Conservation (phyloP, 2,113 vertebrate species). For the Lampris megalopsis region DNA sequence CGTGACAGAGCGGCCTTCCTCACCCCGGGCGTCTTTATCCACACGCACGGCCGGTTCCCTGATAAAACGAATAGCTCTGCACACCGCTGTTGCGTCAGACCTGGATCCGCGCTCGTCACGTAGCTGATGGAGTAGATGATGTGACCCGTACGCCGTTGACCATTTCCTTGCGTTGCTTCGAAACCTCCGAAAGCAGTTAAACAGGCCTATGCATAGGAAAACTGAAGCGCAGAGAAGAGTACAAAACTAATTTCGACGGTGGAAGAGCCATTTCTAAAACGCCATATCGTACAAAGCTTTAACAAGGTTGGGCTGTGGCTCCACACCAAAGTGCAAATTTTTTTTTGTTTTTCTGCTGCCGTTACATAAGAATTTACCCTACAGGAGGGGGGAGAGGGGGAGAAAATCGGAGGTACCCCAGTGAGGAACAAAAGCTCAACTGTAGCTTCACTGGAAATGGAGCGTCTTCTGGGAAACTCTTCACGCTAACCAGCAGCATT, state of each 20-base stretch:
- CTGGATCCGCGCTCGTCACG: no score
- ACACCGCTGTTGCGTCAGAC: no score
- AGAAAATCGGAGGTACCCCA: background rate
- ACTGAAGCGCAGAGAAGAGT: conserved; percentile 17
- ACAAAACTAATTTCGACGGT: background rate
- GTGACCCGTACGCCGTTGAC: background rate
- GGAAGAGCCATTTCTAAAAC: background rate
- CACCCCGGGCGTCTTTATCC: conserved; percentile 25
- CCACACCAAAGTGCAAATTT: conserved; percentile 21
- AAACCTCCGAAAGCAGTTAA: conserved; percentile 45
- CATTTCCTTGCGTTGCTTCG: conserved; percentile 14
- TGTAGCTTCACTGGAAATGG: conserved; percentile 12
- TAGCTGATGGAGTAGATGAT: background rate
- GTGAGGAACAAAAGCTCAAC: conserved; percentile 2
- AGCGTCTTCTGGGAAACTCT: conserved; percentile 43
- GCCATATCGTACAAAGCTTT: conserved; percentile 30
- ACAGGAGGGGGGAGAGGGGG: background rate
- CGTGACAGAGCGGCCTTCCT: conserved; percentile 12
- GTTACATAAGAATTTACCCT: conserved; percentile 13
- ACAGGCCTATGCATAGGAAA: conserved; percentile 39
- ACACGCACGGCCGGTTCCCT: conserved; percentile 38
- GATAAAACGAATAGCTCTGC: conserved; percentile 32
- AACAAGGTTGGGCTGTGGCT: conserved; percentile 17
- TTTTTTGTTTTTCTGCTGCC: conserved; percentile 6
- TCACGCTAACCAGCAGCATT: conserved; percentile 76